Evolutionary conservation across 2,888 invertebrate species (phyloP).

Genomic region (Panzeria rudis): DNA sequence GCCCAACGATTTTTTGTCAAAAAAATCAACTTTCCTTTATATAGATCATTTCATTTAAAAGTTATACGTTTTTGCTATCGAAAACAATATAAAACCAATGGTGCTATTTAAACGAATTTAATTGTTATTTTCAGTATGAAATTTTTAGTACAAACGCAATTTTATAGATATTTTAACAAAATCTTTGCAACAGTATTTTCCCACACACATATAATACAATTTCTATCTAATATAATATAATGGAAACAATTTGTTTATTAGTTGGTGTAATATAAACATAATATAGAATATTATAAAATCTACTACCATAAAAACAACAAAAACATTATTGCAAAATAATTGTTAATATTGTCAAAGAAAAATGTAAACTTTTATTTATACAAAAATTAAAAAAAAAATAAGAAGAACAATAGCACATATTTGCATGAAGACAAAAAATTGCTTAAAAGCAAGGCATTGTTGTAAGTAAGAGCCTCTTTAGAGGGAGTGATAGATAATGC

Average conservation of each 20-base stretch:
- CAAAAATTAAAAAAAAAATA: background rate
- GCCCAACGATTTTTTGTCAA: too few species aligned
- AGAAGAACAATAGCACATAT: background rate
- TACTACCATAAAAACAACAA: conserved; percentile 22
- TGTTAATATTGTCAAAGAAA: conserved; percentile 69
- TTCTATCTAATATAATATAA: background rate
- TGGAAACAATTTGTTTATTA: conserved; percentile 9
- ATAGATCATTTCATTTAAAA: too few species aligned
- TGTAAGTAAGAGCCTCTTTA: background rate
- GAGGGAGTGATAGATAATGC: background rate
- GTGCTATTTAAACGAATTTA: background rate
- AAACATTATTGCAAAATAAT: conserved; percentile 64
- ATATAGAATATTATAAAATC: background rate
- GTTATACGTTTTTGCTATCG: too few species aligned
- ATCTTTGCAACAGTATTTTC: background rate
- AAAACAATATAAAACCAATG: background rate
- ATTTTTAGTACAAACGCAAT: too few species aligned
- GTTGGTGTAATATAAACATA: background rate
- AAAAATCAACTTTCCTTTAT: too few species aligned
- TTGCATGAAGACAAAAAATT: conserved; percentile 15
- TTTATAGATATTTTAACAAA: background rate
- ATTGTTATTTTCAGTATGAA: background rate
- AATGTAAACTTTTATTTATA: conserved; percentile 49
- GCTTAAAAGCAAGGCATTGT: background rate
- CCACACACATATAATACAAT: background rate